Percentiles rank a stretch among this genome's conserved stretches.
These are phyloP conservation scores for Cheiracanthium punctorium DNA, from an alignment of 2,888 invertebrate species.

Conservation along the genomic window DNA sequence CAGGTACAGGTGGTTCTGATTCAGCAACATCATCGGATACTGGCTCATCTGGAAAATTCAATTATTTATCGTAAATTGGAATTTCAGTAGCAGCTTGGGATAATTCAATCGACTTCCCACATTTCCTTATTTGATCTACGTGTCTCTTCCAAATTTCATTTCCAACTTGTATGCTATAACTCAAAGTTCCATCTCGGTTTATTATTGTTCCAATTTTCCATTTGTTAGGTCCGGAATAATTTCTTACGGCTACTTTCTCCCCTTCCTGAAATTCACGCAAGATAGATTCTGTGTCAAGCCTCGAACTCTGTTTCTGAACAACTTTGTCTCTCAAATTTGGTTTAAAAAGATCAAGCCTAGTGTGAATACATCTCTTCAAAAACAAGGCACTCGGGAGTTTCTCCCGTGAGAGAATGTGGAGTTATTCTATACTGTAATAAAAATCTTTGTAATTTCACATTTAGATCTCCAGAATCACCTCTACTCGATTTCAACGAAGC, in stretches of 20 bases:
- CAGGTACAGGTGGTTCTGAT: constrained; percentile 29
- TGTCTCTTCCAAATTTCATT: constrained; percentile 35
- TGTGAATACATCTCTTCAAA: no score
- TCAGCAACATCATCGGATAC: constrained; percentile 36
- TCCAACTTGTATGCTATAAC: constrained; percentile 34
- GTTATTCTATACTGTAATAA: constrained; percentile 51
- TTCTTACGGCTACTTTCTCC: constrained; percentile 44
- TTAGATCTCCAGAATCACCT: constrained; percentile 50
- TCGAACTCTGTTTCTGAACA: no score
- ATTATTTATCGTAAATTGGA: constrained; percentile 37
- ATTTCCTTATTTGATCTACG: constrained; percentile 35
- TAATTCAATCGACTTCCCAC: constrained; percentile 35
- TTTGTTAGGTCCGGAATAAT: constrained; percentile 45
- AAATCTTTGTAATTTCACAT: constrained; percentile 52
- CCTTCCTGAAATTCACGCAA: constrained; percentile 44
- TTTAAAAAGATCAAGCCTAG: no score
- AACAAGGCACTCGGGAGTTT: no score
- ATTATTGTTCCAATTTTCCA: constrained; percentile 45
- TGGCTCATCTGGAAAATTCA: constrained; percentile 35
- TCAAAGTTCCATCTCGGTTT: no score
- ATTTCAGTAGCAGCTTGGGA: constrained; percentile 32
- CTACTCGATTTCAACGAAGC: constrained; percentile 49
- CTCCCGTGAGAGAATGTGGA: constrained; percentile 46
- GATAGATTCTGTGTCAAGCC: constrained; percentile 43
- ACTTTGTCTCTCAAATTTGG: no score